phyloP scores from a whole-genome alignment of 2,113 vertebrate genomes.

The Rynchops niger region DNA sequence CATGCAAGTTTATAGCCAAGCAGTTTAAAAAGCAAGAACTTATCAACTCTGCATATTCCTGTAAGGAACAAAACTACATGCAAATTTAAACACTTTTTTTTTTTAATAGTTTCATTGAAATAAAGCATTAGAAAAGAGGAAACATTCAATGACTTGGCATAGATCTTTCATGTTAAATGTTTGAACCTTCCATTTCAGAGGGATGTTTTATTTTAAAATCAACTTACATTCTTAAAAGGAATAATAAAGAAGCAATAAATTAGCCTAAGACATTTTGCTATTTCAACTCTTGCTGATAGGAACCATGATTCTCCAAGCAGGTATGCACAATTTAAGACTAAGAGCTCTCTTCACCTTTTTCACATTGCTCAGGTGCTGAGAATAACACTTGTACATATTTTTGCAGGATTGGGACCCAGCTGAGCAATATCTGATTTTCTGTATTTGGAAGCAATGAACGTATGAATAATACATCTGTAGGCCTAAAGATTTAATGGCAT shows the following conservation, averaged over 20 bases:
- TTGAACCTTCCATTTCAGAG: conserved; percentile 33
- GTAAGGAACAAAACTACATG: background rate
- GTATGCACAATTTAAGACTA: background rate
- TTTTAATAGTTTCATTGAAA: background rate
- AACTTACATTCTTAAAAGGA: background rate
- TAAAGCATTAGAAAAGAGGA: background rate
- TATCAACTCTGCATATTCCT: background rate
- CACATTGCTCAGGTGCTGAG: background rate
- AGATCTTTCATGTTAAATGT: conserved; percentile 8
- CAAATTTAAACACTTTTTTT: background rate
- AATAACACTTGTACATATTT: background rate
- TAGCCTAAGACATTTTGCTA: background rate
- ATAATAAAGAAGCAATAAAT: conserved; percentile 28
- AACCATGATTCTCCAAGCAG: background rate
- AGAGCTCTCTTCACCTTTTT: background rate
- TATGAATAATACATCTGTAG: conserved; percentile 24
- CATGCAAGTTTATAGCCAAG: background rate
- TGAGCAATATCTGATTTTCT: background rate
- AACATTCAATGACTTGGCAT: background rate
- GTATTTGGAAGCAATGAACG: background rate
- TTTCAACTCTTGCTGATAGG: background rate
- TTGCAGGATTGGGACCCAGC: background rate
- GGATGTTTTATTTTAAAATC: background rate
- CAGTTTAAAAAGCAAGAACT: background rate
- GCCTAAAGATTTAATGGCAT: background rate